Conservation (phyloP, 2,113 vertebrate species). For the Corythoichthys intestinalis region DNA sequence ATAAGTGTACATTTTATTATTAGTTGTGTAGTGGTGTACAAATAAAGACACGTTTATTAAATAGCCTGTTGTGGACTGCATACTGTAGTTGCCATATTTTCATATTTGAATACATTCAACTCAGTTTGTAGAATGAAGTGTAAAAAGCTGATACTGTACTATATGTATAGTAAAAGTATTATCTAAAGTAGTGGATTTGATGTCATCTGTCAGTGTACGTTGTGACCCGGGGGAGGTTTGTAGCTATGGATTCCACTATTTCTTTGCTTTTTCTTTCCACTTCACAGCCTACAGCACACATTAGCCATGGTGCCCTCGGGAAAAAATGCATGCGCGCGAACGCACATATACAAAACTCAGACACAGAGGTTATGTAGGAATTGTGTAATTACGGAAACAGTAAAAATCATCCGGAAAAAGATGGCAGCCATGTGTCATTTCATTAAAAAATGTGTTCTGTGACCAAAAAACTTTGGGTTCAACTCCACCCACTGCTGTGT, state of each 20-base stretch:
- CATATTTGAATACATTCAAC: background rate
- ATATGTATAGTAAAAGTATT: too few species aligned
- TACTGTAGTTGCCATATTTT: background rate
- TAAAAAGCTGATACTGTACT: conserved; percentile 1
- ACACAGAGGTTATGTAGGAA: conserved; percentile 14
- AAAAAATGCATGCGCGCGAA: conserved; percentile 6
- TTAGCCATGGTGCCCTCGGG: conserved; percentile 48
- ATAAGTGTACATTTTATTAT: background rate
- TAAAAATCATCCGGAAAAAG: background rate
- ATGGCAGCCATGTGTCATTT: background rate
- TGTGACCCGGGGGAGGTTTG: conserved; percentile 41
- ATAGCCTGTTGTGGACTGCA: background rate
- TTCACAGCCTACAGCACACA: conserved; percentile 62
- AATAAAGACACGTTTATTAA: background rate
- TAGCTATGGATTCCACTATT: conserved; percentile 43
- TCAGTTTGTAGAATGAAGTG: background rate
- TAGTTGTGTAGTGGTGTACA: background rate
- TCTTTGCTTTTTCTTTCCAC: conserved; percentile 54
- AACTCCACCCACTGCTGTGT: background rate
- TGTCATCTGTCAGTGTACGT: background rate
- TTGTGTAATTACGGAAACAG: conserved; percentile 3
- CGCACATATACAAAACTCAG: conserved; percentile 3
- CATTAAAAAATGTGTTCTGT: background rate
- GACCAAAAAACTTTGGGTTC: background rate
- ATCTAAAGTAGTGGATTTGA: background rate